Base-by-base conservation (phyloP, 1,140 invertebrate species). In the Drosophila bifasciata region DNA sequence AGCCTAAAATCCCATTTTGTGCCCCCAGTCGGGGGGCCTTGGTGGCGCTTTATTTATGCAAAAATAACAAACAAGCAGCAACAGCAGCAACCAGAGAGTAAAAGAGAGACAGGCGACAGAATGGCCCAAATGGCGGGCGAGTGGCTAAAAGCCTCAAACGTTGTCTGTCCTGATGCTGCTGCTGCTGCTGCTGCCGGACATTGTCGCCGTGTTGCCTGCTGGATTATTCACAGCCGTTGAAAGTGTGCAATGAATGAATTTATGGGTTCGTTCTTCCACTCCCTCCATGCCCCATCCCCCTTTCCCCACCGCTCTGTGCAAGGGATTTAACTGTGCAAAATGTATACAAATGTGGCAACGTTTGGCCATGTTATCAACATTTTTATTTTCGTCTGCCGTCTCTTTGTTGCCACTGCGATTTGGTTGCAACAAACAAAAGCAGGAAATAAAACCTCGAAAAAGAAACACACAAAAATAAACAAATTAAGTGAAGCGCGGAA, bases 211-310 rank as follows among this genome's bases (percentile, higher is more conserved):
- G 75, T 74, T 74, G 64, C 64, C 32, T 68, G 70, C 49, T 83
- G 83, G 83, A 88, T 86, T 86, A 86, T 86, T 88, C 83, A 88
- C 83, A 86, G 83, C 73, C 70, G 81, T 86, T 80, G 73, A 80
- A 86, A 81, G 83, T 81, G 81, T 78, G 83, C 83, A 88, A 86
- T 86, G 83, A 86, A 86, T 86, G 83, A 86, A 86, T 86, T 86
- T 86, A 88, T 86, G 83, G 61, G 51, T 25, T 17, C 28, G 17
- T 48, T 23, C 36, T 8, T 15, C 7, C 11, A 19, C 46, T 8
- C 44, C 44, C 21, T 19, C 13, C 40, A 2, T 9, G 36, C 16
- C 6, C 46, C 6, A 5, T 21, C 19, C 25, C 15, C 36, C 17
- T n/a, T n/a, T n/a, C n/a, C n/a, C n/a, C n/a, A n/a, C n/a, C 15